Conservation (phyloP, 2,113 vertebrate species). For the Phycodurus eques region DNA sequence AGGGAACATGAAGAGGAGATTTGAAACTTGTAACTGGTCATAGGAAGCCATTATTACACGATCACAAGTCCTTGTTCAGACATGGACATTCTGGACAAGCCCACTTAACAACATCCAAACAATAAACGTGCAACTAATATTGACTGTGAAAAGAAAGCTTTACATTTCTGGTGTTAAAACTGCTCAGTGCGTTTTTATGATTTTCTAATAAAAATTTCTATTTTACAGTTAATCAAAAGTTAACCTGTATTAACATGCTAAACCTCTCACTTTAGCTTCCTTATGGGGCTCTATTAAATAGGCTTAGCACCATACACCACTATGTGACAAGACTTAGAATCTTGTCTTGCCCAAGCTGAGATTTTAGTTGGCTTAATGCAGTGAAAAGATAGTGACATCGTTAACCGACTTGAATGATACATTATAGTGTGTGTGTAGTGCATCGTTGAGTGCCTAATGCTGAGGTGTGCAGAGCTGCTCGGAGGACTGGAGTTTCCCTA, state of each 20-base stretch:
- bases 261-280: slow-evolving; percentile 24
- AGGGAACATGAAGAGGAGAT: too few relatives aligned
- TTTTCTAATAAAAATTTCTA: not conserved
- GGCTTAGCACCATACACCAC: slow-evolving; percentile 34
- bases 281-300: slow-evolving; percentile 48
- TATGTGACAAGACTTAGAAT: slow-evolving; percentile 35
- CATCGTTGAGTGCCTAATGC: slow-evolving; percentile 11
- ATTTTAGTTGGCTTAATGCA: slow-evolving; percentile 45
- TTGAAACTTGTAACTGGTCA: too few relatives aligned
- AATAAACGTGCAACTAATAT: not conserved
- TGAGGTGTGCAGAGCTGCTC: slow-evolving; percentile 22
- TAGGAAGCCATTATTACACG: too few relatives aligned
- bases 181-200: not conserved
- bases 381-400: slow-evolving; percentile 46
- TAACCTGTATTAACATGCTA: slow-evolving; percentile 9
- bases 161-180: too few relatives aligned
- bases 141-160: too few relatives aligned
- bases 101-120: too few relatives aligned
- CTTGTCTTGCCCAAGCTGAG: slow-evolving; percentile 44
- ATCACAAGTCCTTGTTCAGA: not conserved
- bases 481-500: slow-evolving; percentile 24
- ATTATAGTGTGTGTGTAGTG: slow-evolving; percentile 46
- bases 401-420: slow-evolving; percentile 58
- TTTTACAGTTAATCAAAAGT: not conserved
- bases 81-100: not conserved